Conservation (phyloP, 2,888 invertebrate species). For the Ormia ochracea region DNA sequence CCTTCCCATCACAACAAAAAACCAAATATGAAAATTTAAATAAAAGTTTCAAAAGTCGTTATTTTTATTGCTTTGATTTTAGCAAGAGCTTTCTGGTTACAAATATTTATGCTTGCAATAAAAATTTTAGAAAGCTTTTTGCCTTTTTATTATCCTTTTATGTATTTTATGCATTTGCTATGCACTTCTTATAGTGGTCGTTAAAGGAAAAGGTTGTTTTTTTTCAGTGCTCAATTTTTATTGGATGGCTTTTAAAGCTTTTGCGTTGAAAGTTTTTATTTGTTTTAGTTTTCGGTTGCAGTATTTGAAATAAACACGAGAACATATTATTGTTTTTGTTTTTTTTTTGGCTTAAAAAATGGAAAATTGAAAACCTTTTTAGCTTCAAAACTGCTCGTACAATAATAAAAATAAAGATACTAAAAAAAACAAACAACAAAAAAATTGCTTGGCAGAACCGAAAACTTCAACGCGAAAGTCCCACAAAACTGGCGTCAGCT, state of each 20-base stretch:
- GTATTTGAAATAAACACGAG: not conserved
- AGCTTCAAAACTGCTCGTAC: not conserved
- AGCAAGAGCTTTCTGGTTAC: not conserved
- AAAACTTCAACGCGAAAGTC: too few species aligned
- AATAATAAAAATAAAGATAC: too few species aligned
- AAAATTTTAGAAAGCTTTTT: slow-evolving; percentile 31
- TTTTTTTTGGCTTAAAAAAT: not conserved
- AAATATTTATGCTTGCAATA: slow-evolving; percentile 39
- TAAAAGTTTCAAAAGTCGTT: slow-evolving; percentile 10
- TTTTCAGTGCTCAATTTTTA: not conserved
- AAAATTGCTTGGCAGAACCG: too few species aligned
- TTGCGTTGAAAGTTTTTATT: slow-evolving; percentile 11
- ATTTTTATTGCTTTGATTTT: not conserved
- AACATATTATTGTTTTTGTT: not conserved
- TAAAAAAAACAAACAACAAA: too few species aligned
- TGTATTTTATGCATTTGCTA: slow-evolving; percentile 33
- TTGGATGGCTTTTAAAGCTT: slow-evolving; percentile 12
- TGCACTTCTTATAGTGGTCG: slow-evolving; percentile 40
- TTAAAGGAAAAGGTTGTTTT: not conserved
- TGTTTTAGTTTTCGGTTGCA: not conserved
- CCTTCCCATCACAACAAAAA: too few species aligned
- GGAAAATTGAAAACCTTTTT: not conserved
- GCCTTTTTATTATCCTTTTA: slow-evolving; percentile 5
- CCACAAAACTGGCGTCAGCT: too few species aligned
- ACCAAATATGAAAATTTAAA: too few species aligned